Evolutionary conservation across 2,113 vertebrate species (phyloP).

Genomic region (zebrafish (Danio rerio)): DNA sequence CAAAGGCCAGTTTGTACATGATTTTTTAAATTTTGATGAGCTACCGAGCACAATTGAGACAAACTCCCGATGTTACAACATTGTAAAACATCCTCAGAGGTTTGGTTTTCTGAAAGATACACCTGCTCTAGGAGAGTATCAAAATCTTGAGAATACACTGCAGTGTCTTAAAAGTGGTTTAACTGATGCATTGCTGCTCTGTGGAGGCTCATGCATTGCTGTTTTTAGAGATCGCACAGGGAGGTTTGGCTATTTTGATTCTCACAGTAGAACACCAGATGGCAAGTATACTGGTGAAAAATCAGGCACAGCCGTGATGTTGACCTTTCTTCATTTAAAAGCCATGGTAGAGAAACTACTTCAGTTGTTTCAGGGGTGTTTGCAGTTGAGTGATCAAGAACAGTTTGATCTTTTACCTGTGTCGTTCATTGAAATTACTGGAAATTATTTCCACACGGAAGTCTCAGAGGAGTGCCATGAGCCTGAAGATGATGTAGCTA

Average conservation of each 20-base stretch:
- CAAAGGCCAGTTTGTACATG: not conserved
- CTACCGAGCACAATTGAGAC: not conserved
- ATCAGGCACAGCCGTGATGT: slow-evolving; percentile 19
- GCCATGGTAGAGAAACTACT: not conserved
- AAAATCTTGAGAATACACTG: not conserved
- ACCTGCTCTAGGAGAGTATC: not conserved
- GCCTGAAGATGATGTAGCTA: too few relatives aligned
- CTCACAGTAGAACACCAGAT: slow-evolving; percentile 1
- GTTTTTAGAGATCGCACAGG: not conserved
- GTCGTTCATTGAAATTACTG: not conserved
- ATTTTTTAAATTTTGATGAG: slow-evolving; percentile 20
- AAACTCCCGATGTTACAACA: not conserved
- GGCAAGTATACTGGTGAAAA: not conserved
- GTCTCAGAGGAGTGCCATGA: not conserved
- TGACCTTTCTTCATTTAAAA: not conserved
- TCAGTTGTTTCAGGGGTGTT: not conserved
- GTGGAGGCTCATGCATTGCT: not conserved
- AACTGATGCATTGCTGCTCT: not conserved
- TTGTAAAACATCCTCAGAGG: not conserved
- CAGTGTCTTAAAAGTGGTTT: not conserved
- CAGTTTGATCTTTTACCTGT: not conserved
- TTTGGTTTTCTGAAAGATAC: slow-evolving; percentile 8
- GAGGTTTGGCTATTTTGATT: not conserved
- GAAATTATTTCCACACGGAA: not conserved
- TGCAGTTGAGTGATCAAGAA: not conserved